Base-by-base conservation (phyloP, 2,113 vertebrate species). In the Ciconia boyciana region DNA sequence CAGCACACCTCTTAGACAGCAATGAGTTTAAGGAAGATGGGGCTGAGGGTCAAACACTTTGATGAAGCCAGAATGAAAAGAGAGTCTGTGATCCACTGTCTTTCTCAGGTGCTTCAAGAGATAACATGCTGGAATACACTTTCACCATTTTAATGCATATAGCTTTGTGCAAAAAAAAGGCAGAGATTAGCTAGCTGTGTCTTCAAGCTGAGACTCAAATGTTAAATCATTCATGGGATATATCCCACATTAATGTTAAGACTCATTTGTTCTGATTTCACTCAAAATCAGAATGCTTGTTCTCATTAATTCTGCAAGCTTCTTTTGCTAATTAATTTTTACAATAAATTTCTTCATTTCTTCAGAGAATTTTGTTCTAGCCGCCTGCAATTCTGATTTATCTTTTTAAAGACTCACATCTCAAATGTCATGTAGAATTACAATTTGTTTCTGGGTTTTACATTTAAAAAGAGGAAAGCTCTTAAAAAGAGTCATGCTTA, bases 201-300 rank as follows among this genome's bases (percentile, higher is more conserved):
- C 68, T 88, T 87, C 75, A 83, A 61, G 51, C 49, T 85, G 29
- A 60, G 75, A 93, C 32, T 91, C 58, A 84, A 80, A 68, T 70
- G 54, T 89, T 96, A 94, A 95, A 93, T 94, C 91, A 91, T 96
- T 94, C 81, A 95, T 81, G 60, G 39, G 68, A 64, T 89, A 83
- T 91, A 76, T 29, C 57, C 61, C 43, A 57, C 44, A 55, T 83
- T 83, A 71, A 32, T 36, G 84, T 74, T 96, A 90, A 96, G 75
- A 91, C 24, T 96, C 68, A 93, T 97, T 97, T 97, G 82, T 91
- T 90, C 78, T 78, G 64, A 91, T 93, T 96, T 95, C 93, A 80
- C 39, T 96, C 94, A 94, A 95, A 93, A 91, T 28, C 68, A 78
- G 58, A 93, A 87, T 0, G 14, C 77, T 85, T 82, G 74, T 68